A percentile compares a stretch with the other conserved stretches of the same genome.
Conservation (phyloP, 2,113 vertebrate species). For the Scartelaos histophorus region DNA sequence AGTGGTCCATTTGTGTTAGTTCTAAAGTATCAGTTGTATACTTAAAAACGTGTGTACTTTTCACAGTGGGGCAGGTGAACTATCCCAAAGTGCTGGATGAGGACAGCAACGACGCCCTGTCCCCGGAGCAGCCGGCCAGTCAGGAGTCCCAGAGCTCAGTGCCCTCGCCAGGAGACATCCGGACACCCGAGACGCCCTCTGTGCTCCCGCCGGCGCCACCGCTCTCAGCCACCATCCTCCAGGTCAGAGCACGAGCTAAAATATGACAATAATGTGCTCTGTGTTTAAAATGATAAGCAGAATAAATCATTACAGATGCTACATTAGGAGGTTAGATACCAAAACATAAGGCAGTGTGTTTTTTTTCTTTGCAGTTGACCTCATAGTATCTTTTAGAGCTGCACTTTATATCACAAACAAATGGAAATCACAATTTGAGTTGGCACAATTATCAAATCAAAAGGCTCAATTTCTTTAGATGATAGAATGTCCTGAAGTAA, state of each 20-base stretch:
- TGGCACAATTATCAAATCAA: too few relatives aligned
- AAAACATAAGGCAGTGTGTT: too few relatives aligned
- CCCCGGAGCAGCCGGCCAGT: conserved; percentile 94
- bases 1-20: too few relatives aligned
- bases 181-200: conserved; percentile 80
- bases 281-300: not conserved
- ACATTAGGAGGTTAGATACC: too few relatives aligned
- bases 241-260: conserved; percentile 44
- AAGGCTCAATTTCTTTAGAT: too few relatives aligned
- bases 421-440: too few relatives aligned
- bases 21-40: too few relatives aligned
- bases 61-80: conserved; percentile 82
- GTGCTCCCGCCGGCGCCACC: conserved; percentile 69
- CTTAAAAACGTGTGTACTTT: conserved; percentile 1
- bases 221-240: conserved; percentile 37
- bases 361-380: too few relatives aligned
- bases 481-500: too few relatives aligned
- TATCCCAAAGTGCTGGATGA: conserved; percentile 92
- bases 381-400: not conserved
- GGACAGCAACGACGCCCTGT: conserved; percentile 93
- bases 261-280: not conserved
- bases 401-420: too few relatives aligned
- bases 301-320: not conserved
- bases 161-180: conserved; percentile 86
- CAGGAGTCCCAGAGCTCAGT: conserved; percentile 92